Percentiles rank a stretch among this genome's conserved stretches.
Evolutionary conservation across 2,888 invertebrate species (phyloP).

Genomic region (Corythucha ciliata): DNA sequence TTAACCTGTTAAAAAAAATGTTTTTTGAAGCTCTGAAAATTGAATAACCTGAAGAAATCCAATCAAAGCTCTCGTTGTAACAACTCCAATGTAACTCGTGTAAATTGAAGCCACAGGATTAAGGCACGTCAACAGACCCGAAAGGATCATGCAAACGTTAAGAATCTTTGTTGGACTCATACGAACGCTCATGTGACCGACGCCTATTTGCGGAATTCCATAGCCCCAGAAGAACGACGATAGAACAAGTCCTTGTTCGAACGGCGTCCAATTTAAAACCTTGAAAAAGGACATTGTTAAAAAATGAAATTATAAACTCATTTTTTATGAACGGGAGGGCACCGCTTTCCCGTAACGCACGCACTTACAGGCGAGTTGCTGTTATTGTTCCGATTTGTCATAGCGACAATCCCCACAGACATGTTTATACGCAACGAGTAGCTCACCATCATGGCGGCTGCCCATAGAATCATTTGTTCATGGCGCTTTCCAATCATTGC

Average conservation of each 20-base stretch:
- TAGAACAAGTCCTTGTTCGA: slow-evolving; percentile 44
- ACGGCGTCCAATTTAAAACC: slow-evolving; percentile 36
- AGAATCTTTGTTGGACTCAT: slow-evolving; percentile 66
- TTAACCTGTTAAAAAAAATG: not conserved
- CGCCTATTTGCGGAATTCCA: slow-evolving; percentile 50
- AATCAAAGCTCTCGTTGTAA: slow-evolving; percentile 56
- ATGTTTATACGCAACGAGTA: slow-evolving; percentile 18
- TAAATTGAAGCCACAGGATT: slow-evolving; percentile 43
- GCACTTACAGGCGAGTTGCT: slow-evolving; percentile 10
- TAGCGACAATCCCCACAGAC: slow-evolving; percentile 19
- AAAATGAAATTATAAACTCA: not conserved
- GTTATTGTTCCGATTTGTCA: slow-evolving; percentile 19
- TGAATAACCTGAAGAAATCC: slow-evolving; percentile 51
- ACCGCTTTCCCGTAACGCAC: slow-evolving; percentile 4
- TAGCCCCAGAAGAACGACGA: slow-evolving; percentile 54
- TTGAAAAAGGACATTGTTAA: not conserved
- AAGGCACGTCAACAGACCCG: slow-evolving; percentile 54
- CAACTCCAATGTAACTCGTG: slow-evolving; percentile 54
- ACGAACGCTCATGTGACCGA: slow-evolving; percentile 59
- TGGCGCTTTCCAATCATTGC: slow-evolving; percentile 18
- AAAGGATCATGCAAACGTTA: slow-evolving; percentile 51
- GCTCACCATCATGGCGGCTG: slow-evolving; percentile 14
- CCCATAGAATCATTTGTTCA: slow-evolving; percentile 14
- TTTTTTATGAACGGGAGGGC: not conserved
- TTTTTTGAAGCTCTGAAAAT: not conserved